Base-by-base conservation (phyloP, 2,113 vertebrate species). In the Sturnira hondurensis region DNA sequence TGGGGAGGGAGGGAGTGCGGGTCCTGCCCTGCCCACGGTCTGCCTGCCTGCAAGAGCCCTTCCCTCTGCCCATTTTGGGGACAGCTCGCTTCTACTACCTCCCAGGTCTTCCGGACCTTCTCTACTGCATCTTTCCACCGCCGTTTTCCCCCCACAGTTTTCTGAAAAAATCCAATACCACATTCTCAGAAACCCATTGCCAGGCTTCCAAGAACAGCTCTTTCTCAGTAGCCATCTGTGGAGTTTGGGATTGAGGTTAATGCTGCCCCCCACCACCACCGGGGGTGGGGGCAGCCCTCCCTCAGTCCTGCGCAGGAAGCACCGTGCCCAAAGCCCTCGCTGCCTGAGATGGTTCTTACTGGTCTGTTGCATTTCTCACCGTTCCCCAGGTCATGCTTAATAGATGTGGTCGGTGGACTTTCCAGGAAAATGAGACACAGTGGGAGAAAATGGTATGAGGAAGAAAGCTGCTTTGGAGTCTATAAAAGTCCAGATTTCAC, bases 1-100 rank as follows among this genome's bases (percentile, higher is more conserved):
- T 3, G 33, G 38, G 0, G 4, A n/a, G n/a, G 31, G 38, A 0
- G 16, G 28, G 5, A 2, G 13, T 1, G 14, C n/a, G 13, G 5
- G 14, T 3, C 26, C 43, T 26, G 1, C 22, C 45, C 77, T 24
- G 13, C 15, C 20, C 74, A 13, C 4, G 43, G 1, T 24, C 58
- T 43, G 16, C 45, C 56, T 70, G 91, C 20, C 17, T 92, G 38
- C 33, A 38, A 81, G 16, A 58, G 45, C 1, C 4, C 19, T 43
- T 28, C 28, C 38, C 14, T 24, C 31, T 20, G 68, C 52, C 38
- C 8, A n/a, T n/a, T 71, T 70, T 38, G 24, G 10, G 5, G 67
- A 38, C 12, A 6, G 10, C 9, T 52, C 82, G 11, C 50, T 52
- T 67, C 73, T 52, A 33, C 17, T 0, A 16, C 28, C 9, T 54